A percentile compares a stretch with the other conserved stretches of the same genome.
phyloP scores from a whole-genome alignment of 2,797 vertebrate species.

The Crenichthys baileyi region DNA sequence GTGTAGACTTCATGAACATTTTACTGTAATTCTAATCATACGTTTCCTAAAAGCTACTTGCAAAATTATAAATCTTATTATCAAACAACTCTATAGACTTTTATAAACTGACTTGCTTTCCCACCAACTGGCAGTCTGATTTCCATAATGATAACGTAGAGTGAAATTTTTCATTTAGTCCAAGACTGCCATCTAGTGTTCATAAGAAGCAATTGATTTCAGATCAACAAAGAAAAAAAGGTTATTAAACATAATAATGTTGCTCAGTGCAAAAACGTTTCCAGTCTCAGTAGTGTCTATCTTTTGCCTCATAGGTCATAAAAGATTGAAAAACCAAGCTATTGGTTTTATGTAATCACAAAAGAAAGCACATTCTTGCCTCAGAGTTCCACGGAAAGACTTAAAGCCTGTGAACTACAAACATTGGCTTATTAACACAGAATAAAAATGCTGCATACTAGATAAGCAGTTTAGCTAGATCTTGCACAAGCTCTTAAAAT shows the following conservation, averaged over 20 bases:
- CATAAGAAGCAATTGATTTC: not conserved
- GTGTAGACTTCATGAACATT: not conserved
- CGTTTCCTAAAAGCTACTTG: not conserved
- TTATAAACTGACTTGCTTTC: not conserved
- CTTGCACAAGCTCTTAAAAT: not conserved
- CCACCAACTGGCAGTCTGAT: not conserved
- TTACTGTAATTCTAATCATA: not conserved
- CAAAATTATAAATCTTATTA: not conserved
- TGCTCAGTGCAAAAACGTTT: not conserved
- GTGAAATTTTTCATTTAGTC: constrained; percentile 12
- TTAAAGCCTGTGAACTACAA: not conserved
- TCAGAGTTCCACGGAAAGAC: constrained; percentile 9
- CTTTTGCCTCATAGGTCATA: not conserved
- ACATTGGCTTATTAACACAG: constrained; percentile 1
- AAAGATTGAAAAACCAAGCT: not conserved
- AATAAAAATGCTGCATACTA: not conserved
- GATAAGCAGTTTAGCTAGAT: not conserved
- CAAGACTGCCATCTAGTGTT: constrained; percentile 71
- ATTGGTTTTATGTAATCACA: not conserved
- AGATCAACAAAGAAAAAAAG: not conserved
- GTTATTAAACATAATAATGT: not conserved
- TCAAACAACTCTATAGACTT: not conserved
- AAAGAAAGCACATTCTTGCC: not conserved
- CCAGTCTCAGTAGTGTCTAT: not conserved
- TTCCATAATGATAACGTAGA: not conserved